Percentiles rank a stretch among this genome's conserved stretches.
phyloP scores from a whole-genome alignment of 2,888 invertebrate genomes.

The Flexamia atlantica region DNA sequence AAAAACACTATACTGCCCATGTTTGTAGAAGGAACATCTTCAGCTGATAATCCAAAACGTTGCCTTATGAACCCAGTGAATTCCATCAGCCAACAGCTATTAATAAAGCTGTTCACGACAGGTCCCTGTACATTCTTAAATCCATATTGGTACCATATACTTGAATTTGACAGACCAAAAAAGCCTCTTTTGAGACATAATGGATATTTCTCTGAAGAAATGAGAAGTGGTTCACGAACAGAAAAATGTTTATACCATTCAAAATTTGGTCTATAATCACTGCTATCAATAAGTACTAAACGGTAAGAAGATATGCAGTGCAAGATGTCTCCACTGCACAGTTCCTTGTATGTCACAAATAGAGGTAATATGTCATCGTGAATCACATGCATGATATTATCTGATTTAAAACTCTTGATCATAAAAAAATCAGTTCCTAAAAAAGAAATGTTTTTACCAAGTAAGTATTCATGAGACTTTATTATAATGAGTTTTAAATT shows the following conservation, averaged over 20 bases:
- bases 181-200: slow-evolving; percentile 73
- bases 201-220: slow-evolving; percentile 69
- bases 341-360: slow-evolving; percentile 72
- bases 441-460: slow-evolving; percentile 48
- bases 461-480: slow-evolving; percentile 34
- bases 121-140: slow-evolving; percentile 75
- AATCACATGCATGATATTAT: slow-evolving; percentile 77
- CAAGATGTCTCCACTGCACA: slow-evolving; percentile 69
- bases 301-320: slow-evolving; percentile 68
- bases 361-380: slow-evolving; percentile 77
- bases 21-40: slow-evolving; percentile 1
- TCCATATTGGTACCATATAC: slow-evolving; percentile 77
- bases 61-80: slow-evolving; percentile 70
- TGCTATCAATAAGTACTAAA: slow-evolving; percentile 73
- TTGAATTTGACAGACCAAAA: slow-evolving; percentile 74
- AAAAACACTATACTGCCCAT: slow-evolving; percentile 66
- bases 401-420: slow-evolving; percentile 75
- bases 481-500: slow-evolving; percentile 72
- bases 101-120: slow-evolving; percentile 68
- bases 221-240: slow-evolving; percentile 68
- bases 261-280: slow-evolving; percentile 71
- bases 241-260: slow-evolving; percentile 73
- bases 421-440: slow-evolving; percentile 69
- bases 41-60: slow-evolving; percentile 64
- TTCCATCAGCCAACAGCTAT: slow-evolving; percentile 67